Percentiles rank a stretch among this genome's conserved stretches.
phyloP scores from a whole-genome alignment of 2,113 vertebrate genomes.

The Microtus richardsoni region DNA sequence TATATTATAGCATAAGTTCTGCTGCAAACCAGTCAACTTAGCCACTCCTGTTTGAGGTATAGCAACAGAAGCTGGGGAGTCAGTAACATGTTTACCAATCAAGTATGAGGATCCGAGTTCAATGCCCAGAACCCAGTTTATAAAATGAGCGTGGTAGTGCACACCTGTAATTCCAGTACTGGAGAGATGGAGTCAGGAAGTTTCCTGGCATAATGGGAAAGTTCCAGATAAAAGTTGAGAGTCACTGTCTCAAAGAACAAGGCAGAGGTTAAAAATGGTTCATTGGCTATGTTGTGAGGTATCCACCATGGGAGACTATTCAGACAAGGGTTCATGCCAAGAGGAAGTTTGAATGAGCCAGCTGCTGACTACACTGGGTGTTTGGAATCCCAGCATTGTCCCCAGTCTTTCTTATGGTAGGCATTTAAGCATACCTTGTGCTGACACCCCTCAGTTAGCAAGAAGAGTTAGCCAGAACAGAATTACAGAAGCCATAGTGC shows the following conservation, averaged over 20 bases:
- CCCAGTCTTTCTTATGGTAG: background rate
- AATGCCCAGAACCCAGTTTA: background rate
- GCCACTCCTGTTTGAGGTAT: background rate
- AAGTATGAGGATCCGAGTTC: background rate
- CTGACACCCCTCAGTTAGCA: background rate
- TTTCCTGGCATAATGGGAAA: too few relatives aligned
- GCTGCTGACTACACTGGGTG: background rate
- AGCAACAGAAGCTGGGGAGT: background rate
- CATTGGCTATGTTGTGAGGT: background rate
- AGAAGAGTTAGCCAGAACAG: background rate
- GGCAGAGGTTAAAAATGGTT: background rate
- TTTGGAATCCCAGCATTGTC: background rate
- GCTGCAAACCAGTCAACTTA: constrained; percentile 9
- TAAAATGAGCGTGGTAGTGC: background rate
- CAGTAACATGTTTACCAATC: background rate
- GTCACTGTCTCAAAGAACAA: background rate
- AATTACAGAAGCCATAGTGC: background rate
- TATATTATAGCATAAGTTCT: background rate
- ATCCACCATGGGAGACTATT: background rate
- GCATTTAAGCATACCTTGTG: background rate
- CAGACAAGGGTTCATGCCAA: background rate
- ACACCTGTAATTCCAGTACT: background rate
- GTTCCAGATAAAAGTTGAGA: background rate
- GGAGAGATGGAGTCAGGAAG: background rate
- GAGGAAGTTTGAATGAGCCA: background rate